Base-by-base conservation (phyloP, 2,888 invertebrate species). In the Hyposoter didymator region DNA sequence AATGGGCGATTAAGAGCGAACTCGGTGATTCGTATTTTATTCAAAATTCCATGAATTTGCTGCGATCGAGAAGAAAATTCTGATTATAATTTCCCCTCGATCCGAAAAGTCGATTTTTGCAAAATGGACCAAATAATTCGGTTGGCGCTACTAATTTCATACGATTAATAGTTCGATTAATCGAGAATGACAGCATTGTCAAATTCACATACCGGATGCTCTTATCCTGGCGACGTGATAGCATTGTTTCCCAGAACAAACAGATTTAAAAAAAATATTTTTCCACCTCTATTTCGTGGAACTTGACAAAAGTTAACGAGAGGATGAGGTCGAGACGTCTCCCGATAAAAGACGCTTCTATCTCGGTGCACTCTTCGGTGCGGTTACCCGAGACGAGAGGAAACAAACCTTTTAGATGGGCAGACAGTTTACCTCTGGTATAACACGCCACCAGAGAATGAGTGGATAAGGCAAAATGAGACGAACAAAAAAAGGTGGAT, bases 361-460 rank as follows among this genome's bases (percentile, higher is more conserved):
- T 67, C 74, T 75, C 62, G 39, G 59, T 55, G 64, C 74, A 67
- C 78, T 78, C 62, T 62, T 45, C 74, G 76, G 43, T 45, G 79
- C 35, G 78, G 76, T 81, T 84, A 81, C 59, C 81, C 81, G 84
- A 84, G 84, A 84, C 73, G 75, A 72, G 28, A 72, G 69, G 70
- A 80, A 80, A 80, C 75, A 81, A 84, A 84, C 81, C 84, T 84
- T 81, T 78, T 67, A 78, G 76, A 78, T 73, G 84, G 32, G 47
- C 75, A 69, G 49, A 59, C 59, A 73, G 67, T 84, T 81, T 84
- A 81, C 75, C 75, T 66, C 67, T 62, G 76, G 67, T 67, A 81
- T 81, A 84, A 78, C 69, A 55, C 78, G 70, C 19, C 49, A n/a
- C 70, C 47, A 47, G 43, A 35, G 55, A 59, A 28, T 28, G 28